A percentile compares a stretch with the other conserved stretches of the same genome.
phyloP scores from a whole-genome alignment of 2,113 vertebrate genomes.

The Orientallactaga bullata region DNA sequence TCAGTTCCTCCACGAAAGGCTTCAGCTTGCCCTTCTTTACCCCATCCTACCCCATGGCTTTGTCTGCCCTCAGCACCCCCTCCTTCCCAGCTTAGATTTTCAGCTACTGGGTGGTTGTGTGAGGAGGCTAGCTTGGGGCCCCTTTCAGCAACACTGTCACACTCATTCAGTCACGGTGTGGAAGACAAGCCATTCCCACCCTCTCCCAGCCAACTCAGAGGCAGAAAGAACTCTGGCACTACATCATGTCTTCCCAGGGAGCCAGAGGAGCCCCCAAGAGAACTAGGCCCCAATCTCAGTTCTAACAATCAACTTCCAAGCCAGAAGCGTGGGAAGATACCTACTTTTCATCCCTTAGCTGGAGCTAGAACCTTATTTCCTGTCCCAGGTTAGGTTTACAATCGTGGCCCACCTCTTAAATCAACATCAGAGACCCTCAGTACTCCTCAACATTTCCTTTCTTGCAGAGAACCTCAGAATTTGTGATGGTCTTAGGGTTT shows the following conservation, averaged over 20 bases:
- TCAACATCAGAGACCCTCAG: neutral
- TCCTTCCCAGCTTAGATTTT: constrained; percentile 59
- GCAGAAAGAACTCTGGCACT: constrained; percentile 53
- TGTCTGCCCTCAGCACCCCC: constrained; percentile 59
- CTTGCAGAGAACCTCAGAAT: constrained; percentile 35
- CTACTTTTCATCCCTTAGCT: neutral
- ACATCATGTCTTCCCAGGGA: constrained; percentile 54
- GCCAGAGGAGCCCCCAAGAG: neutral
- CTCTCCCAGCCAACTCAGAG: neutral
- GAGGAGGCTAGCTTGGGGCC: constrained; percentile 20
- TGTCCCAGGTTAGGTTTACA: constrained; percentile 30
- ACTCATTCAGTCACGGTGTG: constrained; percentile 63
- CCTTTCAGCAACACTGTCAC: constrained; percentile 66
- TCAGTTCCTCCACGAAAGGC: constrained; percentile 79
- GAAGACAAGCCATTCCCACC: constrained; percentile 44
- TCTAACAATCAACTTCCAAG: constrained; percentile 44
- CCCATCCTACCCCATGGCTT: constrained; percentile 69
- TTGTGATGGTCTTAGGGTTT: constrained; percentile 37
- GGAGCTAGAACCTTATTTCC: constrained; percentile 19
- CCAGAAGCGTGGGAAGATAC: neutral
- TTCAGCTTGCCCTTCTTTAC: constrained; percentile 69
- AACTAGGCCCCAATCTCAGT: neutral
- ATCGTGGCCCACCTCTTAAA: neutral
- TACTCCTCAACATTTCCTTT: neutral
- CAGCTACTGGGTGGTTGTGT: neutral